Evolutionary conservation across 2,888 invertebrate genomes (phyloP).

Genomic region (Laothoe populi): DNA sequence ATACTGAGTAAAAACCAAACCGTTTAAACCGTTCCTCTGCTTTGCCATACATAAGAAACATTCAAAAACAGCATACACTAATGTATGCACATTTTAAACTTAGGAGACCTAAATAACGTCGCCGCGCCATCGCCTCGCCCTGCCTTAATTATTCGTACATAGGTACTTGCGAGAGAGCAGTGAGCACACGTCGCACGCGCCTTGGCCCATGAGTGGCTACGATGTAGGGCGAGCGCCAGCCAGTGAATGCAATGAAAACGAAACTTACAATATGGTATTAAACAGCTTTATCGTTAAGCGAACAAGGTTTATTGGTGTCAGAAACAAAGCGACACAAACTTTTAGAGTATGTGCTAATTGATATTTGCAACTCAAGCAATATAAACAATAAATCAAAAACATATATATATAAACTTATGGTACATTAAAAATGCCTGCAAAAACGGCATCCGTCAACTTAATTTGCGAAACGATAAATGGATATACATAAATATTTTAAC

Average conservation of each 20-base stretch:
- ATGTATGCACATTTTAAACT: neutral
- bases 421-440: too few species aligned
- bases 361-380: too few species aligned
- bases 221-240: slow-evolving; percentile 10
- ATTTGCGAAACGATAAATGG: too few species aligned
- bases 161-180: neutral
- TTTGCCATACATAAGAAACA: neutral
- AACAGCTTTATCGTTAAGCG: neutral
- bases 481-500: too few species aligned
- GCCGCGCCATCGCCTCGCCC: neutral
- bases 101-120: neutral
- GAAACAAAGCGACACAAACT: slow-evolving; percentile 4
- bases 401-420: too few species aligned
- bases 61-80: neutral
- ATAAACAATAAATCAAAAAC: too few species aligned
- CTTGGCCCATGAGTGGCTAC: neutral
- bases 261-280: slow-evolving; percentile 5
- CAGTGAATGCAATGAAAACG: slow-evolving; percentile 23
- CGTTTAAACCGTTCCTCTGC: neutral
- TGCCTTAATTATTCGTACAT: slow-evolving; percentile 11
- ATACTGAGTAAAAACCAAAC: neutral
- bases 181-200: too few species aligned
- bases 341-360: neutral
- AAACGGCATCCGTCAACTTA: too few species aligned
- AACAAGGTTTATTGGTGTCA: slow-evolving; percentile 1